Base-by-base conservation (phyloP, 2,888 invertebrate genomes). In the Idaea biselata region DNA sequence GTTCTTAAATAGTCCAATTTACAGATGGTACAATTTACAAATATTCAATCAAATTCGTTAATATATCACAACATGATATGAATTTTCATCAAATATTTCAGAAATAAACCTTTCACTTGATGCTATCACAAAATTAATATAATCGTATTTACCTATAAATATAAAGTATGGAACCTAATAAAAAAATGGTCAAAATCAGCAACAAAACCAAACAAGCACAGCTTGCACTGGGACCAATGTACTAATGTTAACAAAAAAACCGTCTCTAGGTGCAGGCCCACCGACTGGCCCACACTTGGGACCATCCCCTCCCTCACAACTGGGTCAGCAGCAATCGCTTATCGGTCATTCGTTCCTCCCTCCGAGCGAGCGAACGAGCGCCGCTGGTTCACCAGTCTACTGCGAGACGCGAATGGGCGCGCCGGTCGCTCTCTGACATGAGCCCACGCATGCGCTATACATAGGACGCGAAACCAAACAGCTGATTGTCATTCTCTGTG, bases 381-480 rank as follows among this genome's bases (percentile, higher is more conserved):
- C 55, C 25, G 55, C 62, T 55, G 55, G 62, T 58, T 63, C 67
- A 60, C 64, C 73, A 76, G 79, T 78, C 70, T 73, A 73, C 73
- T 76, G 77, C 76, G 77, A 77, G 76, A 75, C 80, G 77, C 74
- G 76, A 75, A 63, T 69, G 75, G 76, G 78, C 78, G 80, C 77
- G 75, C 79, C 74, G 77, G 80, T 80, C 67, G 68, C 71, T 61
- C 60, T 67, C 74, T 80, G 78, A 76, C 74, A 77, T 80, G 78
- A 76, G 68, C 73, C 75, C 76, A 81, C 87, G 88, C 85, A 85
- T 81, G 87, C 87, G 86, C 78, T 75, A 72, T 72, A 71, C 60
- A 74, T 72, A 71, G 71, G 60, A 68, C 73, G 73, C 66, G 68
- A 71, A 83, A 76, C 75, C n/a, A n/a, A 83, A 80, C 87, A 86